Evolutionary conservation across 2,113 vertebrate species (phyloP).

Genomic region (Myiozetetes cayanensis): DNA sequence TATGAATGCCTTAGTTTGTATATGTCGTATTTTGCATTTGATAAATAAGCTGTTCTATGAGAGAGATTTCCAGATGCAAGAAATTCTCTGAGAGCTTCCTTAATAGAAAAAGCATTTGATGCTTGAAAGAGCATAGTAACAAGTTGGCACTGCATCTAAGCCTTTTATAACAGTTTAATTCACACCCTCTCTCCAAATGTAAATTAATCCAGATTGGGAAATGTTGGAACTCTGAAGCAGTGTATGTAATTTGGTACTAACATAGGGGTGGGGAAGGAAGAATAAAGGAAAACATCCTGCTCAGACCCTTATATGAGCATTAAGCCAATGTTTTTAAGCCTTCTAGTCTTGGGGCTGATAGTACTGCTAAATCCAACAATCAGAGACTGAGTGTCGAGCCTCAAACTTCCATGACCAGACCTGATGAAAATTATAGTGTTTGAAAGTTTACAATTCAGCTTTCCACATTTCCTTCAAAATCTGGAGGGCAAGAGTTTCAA

Average conservation of each 20-base stretch:
- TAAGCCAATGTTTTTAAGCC: not conserved
- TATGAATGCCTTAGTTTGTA: not conserved
- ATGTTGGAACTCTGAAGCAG: conserved; percentile 28
- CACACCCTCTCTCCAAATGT: conserved; percentile 56
- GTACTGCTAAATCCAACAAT: not conserved
- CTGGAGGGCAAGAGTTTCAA: not conserved
- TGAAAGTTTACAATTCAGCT: not conserved
- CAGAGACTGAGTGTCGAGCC: not conserved
- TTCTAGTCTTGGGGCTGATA: not conserved
- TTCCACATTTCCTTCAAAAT: not conserved
- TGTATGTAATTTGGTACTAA: conserved; percentile 18
- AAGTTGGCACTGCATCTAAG: conserved; percentile 48
- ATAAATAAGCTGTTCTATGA: not conserved
- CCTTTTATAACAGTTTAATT: conserved; percentile 63
- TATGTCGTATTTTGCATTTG: not conserved
- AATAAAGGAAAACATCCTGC: not conserved
- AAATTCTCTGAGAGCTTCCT: not conserved
- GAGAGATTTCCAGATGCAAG: conserved; percentile 1
- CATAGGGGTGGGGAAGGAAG: not conserved
- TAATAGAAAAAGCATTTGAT: conserved; percentile 35
- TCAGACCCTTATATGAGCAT: not conserved
- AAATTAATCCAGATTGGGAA: conserved; percentile 66
- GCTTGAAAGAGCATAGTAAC: conserved; percentile 47
- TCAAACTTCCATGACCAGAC: not conserved
- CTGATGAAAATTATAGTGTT: not conserved